phyloP scores from a whole-genome alignment of 64 coral and sea anemone genomes.

The Stichodactyla helianthus region DNA sequence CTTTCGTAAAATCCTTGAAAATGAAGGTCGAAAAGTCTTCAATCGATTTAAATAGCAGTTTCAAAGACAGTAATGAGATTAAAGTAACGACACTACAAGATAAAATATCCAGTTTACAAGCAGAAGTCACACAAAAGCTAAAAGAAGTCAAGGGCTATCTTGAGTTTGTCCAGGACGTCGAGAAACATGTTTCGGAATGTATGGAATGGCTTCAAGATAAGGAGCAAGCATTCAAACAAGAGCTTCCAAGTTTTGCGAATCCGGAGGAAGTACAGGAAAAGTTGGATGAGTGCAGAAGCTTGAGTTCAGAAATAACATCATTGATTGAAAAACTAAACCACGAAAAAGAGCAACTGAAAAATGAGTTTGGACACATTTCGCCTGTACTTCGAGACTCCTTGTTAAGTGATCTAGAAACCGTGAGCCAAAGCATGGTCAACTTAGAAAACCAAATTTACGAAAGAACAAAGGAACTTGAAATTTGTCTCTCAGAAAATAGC shows the following conservation, averaged over 20 bases:
- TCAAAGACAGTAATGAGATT: constrained; percentile 23
- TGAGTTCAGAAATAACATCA: neutral
- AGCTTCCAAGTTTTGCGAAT: neutral
- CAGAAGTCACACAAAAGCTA: constrained; percentile 23
- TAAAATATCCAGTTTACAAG: constrained; percentile 35
- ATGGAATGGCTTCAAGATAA: constrained; percentile 41
- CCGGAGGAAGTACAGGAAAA: constrained; percentile 16
- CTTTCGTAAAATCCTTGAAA: constrained; percentile 47
- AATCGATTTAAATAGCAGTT: constrained; percentile 16
- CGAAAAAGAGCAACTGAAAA: constrained; percentile 14
- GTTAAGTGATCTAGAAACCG: constrained; percentile 25
- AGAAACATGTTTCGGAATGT: constrained; percentile 25
- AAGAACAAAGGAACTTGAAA: neutral
- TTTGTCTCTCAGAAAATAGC: neutral
- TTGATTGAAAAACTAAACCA: constrained; percentile 26
- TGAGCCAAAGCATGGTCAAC: constrained; percentile 22
- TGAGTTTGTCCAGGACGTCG: neutral
- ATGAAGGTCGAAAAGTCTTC: constrained; percentile 42
- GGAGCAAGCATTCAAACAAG: constrained; percentile 10
- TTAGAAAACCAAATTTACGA: neutral
- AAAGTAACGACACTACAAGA: constrained; percentile 47
- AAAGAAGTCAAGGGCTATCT: constrained; percentile 21
- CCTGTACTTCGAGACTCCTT: constrained; percentile 25
- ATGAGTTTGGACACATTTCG: constrained; percentile 30
- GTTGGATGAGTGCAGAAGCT: constrained; percentile 8